phyloP scores from a whole-genome alignment of 2,888 invertebrate genomes.

The Hyles lineata region DNA sequence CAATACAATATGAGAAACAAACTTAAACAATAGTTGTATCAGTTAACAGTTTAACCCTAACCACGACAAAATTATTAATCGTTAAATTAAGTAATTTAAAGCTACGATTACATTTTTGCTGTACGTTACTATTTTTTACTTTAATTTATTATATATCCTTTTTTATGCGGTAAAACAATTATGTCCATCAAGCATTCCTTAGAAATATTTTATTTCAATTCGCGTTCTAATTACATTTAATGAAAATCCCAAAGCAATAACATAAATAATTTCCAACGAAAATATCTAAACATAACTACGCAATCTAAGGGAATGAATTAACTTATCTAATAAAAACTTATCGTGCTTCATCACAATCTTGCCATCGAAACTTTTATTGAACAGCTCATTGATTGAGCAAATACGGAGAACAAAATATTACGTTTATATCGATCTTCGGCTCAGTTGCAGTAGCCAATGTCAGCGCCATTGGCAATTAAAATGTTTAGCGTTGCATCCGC shows the following conservation, averaged over 20 bases:
- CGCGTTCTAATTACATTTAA: background rate
- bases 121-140: too few species aligned
- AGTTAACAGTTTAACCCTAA: too few species aligned
- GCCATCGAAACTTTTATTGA: background rate
- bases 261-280: background rate
- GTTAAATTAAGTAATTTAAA: too few species aligned
- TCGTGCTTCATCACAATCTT: conserved; percentile 3
- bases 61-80: too few species aligned
- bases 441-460: too few species aligned
- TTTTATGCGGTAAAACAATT: too few species aligned
- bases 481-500: too few species aligned
- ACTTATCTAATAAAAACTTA: conserved; percentile 3
- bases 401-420: background rate
- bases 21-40: too few species aligned
- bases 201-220: background rate
- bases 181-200: background rate
- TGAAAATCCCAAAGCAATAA: background rate
- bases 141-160: too few species aligned
- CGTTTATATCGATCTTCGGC: background rate
- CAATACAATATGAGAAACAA: too few species aligned
- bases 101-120: too few species aligned
- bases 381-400: background rate
- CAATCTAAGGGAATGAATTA: background rate
- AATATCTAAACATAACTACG: background rate
- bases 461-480: too few species aligned